A percentile compares a stretch with the other conserved stretches of the same genome.
Evolutionary conservation across 2,113 vertebrate genomes (phyloP).

Genomic region (Nymphicus hollandicus): DNA sequence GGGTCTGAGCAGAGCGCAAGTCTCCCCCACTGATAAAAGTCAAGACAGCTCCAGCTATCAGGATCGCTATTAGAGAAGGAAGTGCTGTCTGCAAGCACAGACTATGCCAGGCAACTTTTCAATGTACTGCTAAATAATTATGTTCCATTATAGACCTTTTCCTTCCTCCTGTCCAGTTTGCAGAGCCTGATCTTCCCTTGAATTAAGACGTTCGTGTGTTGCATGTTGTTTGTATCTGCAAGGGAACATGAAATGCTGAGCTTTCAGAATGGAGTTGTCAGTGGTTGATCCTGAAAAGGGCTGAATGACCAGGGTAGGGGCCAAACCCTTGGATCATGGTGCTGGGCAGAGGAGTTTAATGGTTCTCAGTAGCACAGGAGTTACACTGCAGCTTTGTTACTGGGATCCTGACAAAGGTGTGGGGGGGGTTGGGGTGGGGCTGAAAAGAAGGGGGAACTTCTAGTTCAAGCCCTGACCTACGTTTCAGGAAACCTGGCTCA

Average conservation of each 20-base stretch:
- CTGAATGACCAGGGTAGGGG: accelerated
- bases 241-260: neutral
- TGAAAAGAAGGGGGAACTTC: neutral
- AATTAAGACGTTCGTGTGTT: neutral
- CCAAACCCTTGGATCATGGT: neutral
- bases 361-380: neutral
- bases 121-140: neutral
- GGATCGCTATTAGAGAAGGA: neutral
- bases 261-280: neutral
- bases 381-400: neutral
- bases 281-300: neutral
- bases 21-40: conserved; percentile 61
- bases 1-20: conserved; percentile 35
- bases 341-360: neutral
- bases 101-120: conserved; percentile 37
- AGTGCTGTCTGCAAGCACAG: conserved; percentile 3
- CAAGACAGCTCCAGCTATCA: conserved; percentile 52
- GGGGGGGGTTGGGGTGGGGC: neutral
- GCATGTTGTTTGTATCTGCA: neutral
- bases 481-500: neutral
- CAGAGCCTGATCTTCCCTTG: neutral
- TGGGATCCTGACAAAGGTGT: neutral
- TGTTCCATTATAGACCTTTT: neutral
- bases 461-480: neutral
- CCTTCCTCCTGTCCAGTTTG: neutral